Base-by-base conservation (phyloP, 2,888 invertebrate species). In the Agrotis puta region DNA sequence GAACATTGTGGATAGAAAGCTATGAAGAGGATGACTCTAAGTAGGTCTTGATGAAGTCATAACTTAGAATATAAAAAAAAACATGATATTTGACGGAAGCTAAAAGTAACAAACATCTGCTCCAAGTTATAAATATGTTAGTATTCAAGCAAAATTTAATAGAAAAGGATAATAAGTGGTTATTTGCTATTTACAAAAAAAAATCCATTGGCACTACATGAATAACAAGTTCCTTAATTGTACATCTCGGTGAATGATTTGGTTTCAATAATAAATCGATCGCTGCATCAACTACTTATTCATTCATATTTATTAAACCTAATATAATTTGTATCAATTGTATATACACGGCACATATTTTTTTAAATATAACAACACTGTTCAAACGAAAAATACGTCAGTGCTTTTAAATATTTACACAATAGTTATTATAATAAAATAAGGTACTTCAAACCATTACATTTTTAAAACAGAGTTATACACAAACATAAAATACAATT, bases 291-390 rank as follows among this genome's bases (percentile, higher is more conserved):
- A 86, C 87, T 88, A 88, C 76, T 69, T 83, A 80, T 75, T 64
- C 80, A 85, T 81, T 84, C 74, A 78, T 82, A 73, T 72, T 77
- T 84, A 84, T 81, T 84, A 84, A 79, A 63, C 79, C 85, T 85
- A 84, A 87, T 87, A 88, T 90, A 87, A 89, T 94, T 93, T 93
- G 92, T 93, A 92, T 93, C 89, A 90, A 87, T 92, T 86, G 87
- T 95, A 96, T 95, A 90, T 95, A 96, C 95, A 96, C 94, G 94
- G 94, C 94, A 95, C 95, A 90, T 91, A 88, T 83, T 92, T 93
- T 92, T 91, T 93, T 92, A 91, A 90, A 88, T 88, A 89, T 85
- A 85, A 88, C 87, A 88, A 90, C 87, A 88, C 88, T 91, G 92
- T 89, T 85, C 86, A 89, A 91, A 92, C 87, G 85, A 88, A 89